These are phyloP conservation scores for Hyaena hyaena DNA, from an alignment of 2,113 vertebrate genomes.

Conservation along the genomic window DNA sequence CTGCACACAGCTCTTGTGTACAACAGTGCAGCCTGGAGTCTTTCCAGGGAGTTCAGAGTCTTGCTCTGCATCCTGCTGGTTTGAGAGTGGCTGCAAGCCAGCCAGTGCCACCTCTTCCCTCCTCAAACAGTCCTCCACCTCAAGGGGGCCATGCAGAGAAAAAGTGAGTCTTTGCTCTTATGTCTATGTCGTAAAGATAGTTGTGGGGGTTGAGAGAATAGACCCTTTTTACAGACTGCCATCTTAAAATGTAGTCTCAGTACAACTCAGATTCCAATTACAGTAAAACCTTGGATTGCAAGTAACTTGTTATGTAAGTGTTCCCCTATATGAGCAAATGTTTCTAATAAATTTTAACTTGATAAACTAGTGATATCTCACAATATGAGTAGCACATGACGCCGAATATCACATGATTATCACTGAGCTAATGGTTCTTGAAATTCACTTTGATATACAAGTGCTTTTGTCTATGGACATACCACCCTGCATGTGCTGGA, in stretches of 20 bases:
- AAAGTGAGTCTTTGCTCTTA: neutral
- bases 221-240: neutral
- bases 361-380: no score
- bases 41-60: neutral
- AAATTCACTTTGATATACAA: no score
- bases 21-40: neutral
- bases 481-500: no score
- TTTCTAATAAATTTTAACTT: no score
- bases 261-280: neutral
- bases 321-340: no score
- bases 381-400: no score
- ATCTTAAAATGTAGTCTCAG: neutral
- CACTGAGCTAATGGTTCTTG: no score
- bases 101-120: fast-evolving
- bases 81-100: neutral
- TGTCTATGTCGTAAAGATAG: neutral
- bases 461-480: no score
- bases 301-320: no score
- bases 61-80: neutral
- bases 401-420: no score
- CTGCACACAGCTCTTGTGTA: neutral
- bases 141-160: neutral
- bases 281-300: no score
- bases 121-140: neutral
- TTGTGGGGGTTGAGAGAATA: neutral